phyloP scores from a whole-genome alignment of 2,797 vertebrate genomes.

The Oreochromis grahami region DNA sequence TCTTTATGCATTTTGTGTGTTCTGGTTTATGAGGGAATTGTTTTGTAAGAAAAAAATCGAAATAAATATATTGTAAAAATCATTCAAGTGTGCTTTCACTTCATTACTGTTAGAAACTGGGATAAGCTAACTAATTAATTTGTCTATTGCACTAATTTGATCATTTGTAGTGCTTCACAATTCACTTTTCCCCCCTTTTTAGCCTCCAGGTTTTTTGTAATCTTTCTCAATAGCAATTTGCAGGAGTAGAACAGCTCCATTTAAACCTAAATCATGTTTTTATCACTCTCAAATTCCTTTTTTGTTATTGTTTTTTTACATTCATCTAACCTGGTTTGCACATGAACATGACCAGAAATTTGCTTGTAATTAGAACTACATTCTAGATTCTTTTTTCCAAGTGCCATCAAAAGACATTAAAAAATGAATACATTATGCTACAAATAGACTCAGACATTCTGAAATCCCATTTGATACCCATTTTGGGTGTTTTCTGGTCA shows the following conservation, averaged over 20 bases:
- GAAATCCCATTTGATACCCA: background rate
- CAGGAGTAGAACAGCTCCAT: background rate
- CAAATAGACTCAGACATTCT: background rate
- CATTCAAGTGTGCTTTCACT: background rate
- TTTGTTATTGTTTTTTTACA: background rate
- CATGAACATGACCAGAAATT: background rate
- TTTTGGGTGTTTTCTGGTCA: background rate
- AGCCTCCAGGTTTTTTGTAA: background rate
- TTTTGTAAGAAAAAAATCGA: slow-evolving; percentile 75
- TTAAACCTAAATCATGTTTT: background rate
- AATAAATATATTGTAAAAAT: slow-evolving; percentile 72
- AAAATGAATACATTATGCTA: background rate
- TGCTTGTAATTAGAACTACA: background rate
- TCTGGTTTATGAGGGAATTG: slow-evolving; percentile 76
- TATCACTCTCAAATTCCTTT: background rate
- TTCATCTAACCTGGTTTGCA: background rate
- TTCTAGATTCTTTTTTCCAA: background rate
- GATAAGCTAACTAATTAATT: background rate
- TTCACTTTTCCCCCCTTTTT: background rate
- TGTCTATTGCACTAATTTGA: background rate
- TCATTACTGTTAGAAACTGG: background rate
- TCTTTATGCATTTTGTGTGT: slow-evolving; percentile 79
- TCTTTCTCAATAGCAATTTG: background rate
- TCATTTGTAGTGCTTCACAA: background rate
- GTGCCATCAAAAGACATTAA: background rate